phyloP scores from a whole-genome alignment of 92 coral and sea anemone genomes.

The Actinernus sp. region DNA sequence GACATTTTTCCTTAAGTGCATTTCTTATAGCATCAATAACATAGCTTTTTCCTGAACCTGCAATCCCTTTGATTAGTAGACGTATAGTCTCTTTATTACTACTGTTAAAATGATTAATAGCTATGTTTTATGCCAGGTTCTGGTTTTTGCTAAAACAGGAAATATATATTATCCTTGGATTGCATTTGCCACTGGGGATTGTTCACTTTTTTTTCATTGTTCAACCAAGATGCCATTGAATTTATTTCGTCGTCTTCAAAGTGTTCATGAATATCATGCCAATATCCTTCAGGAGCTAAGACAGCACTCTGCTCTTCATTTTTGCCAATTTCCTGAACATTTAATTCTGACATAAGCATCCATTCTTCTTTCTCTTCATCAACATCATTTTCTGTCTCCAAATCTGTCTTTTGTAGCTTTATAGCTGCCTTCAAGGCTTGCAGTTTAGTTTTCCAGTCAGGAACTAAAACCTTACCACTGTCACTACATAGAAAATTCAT shows the following conservation, averaged over 20 bases:
- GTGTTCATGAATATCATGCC: not conserved
- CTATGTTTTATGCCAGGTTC: constrained; percentile 32
- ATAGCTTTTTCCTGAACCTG: constrained; percentile 8
- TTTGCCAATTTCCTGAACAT: constrained; percentile 25
- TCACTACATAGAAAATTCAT: constrained; percentile 23
- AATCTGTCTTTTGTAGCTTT: constrained; percentile 5
- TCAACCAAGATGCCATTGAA: constrained; percentile 28
- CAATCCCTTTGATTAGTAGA: constrained; percentile 2
- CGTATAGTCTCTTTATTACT: constrained; percentile 2
- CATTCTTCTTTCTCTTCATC: constrained; percentile 40
- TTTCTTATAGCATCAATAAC: constrained; percentile 6
- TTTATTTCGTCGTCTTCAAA: constrained; percentile 26
- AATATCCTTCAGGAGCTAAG: constrained; percentile 46
- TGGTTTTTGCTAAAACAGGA: constrained; percentile 39
- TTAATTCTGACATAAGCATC: constrained; percentile 28
- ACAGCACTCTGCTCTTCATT: constrained; percentile 26
- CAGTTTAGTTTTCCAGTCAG: constrained; percentile 36
- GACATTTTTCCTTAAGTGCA: constrained; percentile 1
- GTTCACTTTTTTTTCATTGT: constrained; percentile 12
- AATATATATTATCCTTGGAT: constrained; percentile 40
- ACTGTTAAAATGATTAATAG: constrained; percentile 21
- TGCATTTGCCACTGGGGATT: constrained; percentile 1
- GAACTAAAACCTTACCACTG: constrained; percentile 25
- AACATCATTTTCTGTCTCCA: constrained; percentile 1
- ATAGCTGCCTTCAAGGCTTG: constrained; percentile 2